phyloP scores from a whole-genome alignment of 2,113 vertebrate species.

The Tricholaema leucomelas region DNA sequence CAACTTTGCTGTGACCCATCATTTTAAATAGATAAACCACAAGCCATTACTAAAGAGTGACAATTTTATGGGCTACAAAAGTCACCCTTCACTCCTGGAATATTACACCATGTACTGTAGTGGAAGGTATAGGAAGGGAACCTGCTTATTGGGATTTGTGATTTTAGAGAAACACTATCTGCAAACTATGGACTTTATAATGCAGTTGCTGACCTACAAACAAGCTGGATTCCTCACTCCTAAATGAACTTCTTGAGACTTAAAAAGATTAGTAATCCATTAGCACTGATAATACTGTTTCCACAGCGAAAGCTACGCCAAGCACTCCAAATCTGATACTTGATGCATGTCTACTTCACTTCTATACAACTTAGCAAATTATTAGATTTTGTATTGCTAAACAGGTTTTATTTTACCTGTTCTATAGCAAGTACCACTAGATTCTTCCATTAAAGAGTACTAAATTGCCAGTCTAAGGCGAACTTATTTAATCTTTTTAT shows the following conservation, averaged over 20 bases:
- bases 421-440: neutral
- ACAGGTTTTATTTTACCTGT: neutral
- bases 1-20: constrained; percentile 59
- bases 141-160: neutral
- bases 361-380: neutral
- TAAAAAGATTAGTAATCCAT: neutral
- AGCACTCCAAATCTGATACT: neutral
- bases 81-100: neutral
- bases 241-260: neutral
- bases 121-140: neutral
- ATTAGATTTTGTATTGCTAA: neutral
- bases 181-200: neutral
- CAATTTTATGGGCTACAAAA: neutral
- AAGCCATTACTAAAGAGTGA: neutral
- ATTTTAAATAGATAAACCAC: constrained; percentile 14
- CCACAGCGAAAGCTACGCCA: neutral
- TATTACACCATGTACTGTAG: neutral
- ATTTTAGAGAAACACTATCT: neutral
- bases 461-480: accelerated
- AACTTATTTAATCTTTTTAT: neutral
- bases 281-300: neutral
- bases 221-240: neutral
- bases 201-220: neutral
- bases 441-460: neutral
- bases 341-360: neutral